Conservation (phyloP, 2,113 vertebrate species). For the Cricetomys ansorgei region DNA sequence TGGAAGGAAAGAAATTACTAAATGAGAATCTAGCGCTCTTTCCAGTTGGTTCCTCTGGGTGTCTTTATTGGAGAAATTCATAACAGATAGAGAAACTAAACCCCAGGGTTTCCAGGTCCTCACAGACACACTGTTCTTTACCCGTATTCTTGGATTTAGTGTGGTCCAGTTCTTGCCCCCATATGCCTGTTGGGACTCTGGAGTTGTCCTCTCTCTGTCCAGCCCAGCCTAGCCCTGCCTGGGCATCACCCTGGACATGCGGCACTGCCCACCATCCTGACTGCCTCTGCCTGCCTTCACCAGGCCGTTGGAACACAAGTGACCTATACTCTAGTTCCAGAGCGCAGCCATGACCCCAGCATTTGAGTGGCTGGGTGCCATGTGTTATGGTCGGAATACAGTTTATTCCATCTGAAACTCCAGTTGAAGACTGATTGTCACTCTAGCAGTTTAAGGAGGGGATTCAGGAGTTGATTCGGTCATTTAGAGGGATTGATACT, state of each 20-base stretch:
- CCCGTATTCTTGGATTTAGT: neutral
- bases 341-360: neutral
- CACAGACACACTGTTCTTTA: neutral
- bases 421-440: neutral
- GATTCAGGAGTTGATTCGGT: neutral
- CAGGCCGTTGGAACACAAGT: too few relatives aligned
- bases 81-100: neutral
- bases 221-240: neutral
- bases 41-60: neutral
- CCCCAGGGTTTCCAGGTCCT: neutral
- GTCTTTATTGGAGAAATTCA: neutral
- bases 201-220: neutral
- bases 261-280: neutral
- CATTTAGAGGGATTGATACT: neutral
- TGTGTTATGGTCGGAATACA: neutral
- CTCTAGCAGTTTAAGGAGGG: neutral
- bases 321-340: neutral
- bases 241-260: neutral
- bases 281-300: neutral
- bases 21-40: constrained; percentile 14
- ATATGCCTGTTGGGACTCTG: neutral
- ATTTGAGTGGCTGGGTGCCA: neutral
- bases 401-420: neutral
- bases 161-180: neutral
- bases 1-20: neutral